Base-by-base conservation (phyloP, 2,113 vertebrate species). In the Ptyas mucosa region DNA sequence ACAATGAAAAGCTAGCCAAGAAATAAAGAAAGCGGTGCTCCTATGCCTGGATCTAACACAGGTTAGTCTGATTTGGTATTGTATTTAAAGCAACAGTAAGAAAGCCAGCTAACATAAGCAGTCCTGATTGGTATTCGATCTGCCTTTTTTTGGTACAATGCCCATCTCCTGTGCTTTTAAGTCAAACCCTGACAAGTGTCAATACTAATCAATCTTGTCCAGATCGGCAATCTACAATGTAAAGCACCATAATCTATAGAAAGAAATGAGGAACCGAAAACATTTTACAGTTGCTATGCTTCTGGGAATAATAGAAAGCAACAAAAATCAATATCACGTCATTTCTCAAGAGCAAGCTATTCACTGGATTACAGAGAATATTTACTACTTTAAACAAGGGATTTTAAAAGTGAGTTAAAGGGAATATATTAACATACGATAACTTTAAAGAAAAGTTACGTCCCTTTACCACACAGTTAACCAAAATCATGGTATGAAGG, bases 221-320 rank as follows among this genome's bases (percentile, higher is more conserved):
- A 93, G 57, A 94, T 85, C 87, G 87, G 57, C 92, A 94, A 92
- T 55, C 90, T 93, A 89, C 20, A 64, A 61, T 57, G 89, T 75
- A 95, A 94, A 92, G 92, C 95, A 91, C 49, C 91, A 93, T 94
- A 94, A 95, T 94, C 95, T 95, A 46, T 90, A 94, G 75, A 91
- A 11, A 94, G 61, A 95, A 94, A 96, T 55, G 55, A 91, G 51
- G 94, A 94, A 95, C 90, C 94, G 94, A 95, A 96, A 93, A 90
- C 94, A 94, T 95, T 94, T 95, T 96, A 96, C 61, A 5, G 61
- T 91, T 92, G 87, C 96, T 96, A 96, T 95, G 87, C 94, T 96
- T 95, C 94, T 96, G 92, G 86, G 90, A 94, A 75, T 93, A 85
- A 95, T 81, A 43, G 94, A 91, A 92, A 95, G 87, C 90, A 91